phyloP scores from a whole-genome alignment of 2,888 invertebrate genomes.

The Julus scanicus region DNA sequence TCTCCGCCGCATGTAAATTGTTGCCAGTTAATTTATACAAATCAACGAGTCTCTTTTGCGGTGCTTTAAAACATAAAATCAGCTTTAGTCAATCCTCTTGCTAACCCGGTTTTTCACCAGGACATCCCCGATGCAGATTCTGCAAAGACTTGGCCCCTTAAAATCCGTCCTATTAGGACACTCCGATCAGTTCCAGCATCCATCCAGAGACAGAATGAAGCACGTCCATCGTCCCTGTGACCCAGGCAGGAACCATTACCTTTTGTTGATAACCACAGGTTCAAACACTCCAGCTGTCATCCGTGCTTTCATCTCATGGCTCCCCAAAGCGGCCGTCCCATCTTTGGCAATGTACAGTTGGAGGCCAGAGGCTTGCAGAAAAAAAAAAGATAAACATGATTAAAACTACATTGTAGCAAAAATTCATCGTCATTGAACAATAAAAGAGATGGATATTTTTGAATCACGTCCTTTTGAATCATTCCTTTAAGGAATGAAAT shows the following conservation, averaged over 20 bases:
- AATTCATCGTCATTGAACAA: too few relatives aligned
- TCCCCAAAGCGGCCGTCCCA: slow-evolving; percentile 87
- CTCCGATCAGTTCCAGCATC: neutral
- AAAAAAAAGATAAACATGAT: slow-evolving; percentile 58
- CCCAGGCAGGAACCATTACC: slow-evolving; percentile 66
- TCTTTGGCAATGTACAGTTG: slow-evolving; percentile 91
- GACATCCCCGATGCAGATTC: neutral
- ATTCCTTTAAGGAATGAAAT: too few relatives aligned
- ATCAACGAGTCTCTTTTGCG: neutral
- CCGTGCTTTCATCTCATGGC: slow-evolving; percentile 71
- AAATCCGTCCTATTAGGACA: slow-evolving; percentile 18
- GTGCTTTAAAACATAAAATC: neutral
- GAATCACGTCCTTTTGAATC: too few relatives aligned
- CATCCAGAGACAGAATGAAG: neutral
- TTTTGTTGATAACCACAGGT: slow-evolving; percentile 81
- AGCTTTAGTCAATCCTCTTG: neutral
- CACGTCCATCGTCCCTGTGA: neutral
- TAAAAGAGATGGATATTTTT: too few relatives aligned
- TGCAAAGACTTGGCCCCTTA: neutral
- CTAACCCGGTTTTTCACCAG: too few relatives aligned
- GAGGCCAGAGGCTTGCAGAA: slow-evolving; percentile 82
- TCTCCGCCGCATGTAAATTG: too few relatives aligned
- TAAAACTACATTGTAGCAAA: too few relatives aligned
- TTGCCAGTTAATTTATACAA: neutral
- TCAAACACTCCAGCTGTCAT: slow-evolving; percentile 74